Evolutionary conservation across 2,888 invertebrate genomes (phyloP).

Genomic region (Andricus quercusramuli): DNA sequence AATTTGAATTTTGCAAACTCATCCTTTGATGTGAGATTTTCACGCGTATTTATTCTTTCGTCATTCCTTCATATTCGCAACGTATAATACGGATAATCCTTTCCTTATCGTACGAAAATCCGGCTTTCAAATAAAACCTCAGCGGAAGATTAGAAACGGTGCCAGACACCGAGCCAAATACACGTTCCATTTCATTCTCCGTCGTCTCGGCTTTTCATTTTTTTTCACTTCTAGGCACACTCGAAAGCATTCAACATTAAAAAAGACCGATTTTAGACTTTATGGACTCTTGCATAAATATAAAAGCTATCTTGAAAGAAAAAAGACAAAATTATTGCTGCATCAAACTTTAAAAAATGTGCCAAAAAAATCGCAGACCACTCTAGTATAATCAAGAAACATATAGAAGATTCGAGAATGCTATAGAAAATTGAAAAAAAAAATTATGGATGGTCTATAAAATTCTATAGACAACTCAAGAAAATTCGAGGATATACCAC

Average conservation of each 20-base stretch:
- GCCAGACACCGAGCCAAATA: conserved; percentile 40
- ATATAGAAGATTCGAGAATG: too few species aligned
- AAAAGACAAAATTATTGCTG: not conserved
- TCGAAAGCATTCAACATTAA: conserved; percentile 23
- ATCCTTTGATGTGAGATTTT: conserved; percentile 4
- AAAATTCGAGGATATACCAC: too few species aligned
- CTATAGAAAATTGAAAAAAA: too few species aligned
- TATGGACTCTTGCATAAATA: not conserved
- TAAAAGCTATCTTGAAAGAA: not conserved
- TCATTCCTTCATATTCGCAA: conserved; percentile 32
- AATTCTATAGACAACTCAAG: too few species aligned
- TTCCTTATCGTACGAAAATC: conserved; percentile 42
- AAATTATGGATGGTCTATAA: too few species aligned
- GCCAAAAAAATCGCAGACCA: too few species aligned
- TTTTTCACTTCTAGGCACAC: conserved; percentile 8
- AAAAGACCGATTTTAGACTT: conserved; percentile 9
- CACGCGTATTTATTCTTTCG: conserved; percentile 1
- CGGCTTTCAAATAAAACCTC: conserved; percentile 44
- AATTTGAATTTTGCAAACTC: not conserved
- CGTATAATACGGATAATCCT: conserved; percentile 45
- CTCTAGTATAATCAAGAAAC: too few species aligned
- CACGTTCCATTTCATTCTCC: conserved; percentile 29
- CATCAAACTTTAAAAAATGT: not conserved
- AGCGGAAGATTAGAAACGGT: conserved; percentile 34
- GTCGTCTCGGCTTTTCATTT: conserved; percentile 27